Evolutionary conservation across 2,797 vertebrate species (phyloP).

Genomic region (Propithecus perrieri): DNA sequence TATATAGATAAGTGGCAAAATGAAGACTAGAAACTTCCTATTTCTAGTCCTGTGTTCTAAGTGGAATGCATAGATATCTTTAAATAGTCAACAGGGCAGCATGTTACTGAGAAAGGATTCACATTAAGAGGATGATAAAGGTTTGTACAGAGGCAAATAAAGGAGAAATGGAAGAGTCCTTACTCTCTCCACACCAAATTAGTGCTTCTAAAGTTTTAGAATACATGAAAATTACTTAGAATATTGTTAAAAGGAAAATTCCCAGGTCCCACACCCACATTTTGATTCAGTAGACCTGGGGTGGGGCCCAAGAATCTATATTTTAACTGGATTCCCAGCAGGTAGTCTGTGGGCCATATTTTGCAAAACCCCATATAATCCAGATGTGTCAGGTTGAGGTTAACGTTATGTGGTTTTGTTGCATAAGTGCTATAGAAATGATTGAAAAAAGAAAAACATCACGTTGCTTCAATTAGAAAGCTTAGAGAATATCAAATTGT

Average conservation of each 20-base stretch:
- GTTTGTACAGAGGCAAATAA: neutral
- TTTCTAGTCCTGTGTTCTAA: neutral
- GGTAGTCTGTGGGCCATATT: neutral
- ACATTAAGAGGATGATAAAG: neutral
- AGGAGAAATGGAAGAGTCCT: neutral
- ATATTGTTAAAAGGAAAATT: neutral
- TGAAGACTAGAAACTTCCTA: conserved; percentile 20
- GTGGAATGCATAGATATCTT: neutral
- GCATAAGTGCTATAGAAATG: conserved; percentile 29
- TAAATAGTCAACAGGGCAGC: neutral
- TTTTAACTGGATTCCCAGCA: neutral
- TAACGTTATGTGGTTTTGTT: conserved; percentile 21
- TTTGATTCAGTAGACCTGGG: conserved; percentile 2
- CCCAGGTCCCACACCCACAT: neutral
- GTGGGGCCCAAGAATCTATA: neutral
- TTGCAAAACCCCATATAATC: neutral
- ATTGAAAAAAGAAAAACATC: conserved; percentile 53
- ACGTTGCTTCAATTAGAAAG: conserved; percentile 40
- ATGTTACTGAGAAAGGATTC: neutral
- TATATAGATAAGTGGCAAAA: neutral
- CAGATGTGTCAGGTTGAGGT: neutral
- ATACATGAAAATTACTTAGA: conserved; percentile 12
- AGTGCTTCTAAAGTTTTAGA: conserved; percentile 30
- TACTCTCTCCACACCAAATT: neutral
- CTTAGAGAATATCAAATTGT: conserved; percentile 41